Percentiles rank a stretch among this genome's conserved stretches.
These are phyloP conservation scores for Paracanthobrama guichenoti DNA, from an alignment of 2,113 vertebrate species.

Conservation along the genomic window DNA sequence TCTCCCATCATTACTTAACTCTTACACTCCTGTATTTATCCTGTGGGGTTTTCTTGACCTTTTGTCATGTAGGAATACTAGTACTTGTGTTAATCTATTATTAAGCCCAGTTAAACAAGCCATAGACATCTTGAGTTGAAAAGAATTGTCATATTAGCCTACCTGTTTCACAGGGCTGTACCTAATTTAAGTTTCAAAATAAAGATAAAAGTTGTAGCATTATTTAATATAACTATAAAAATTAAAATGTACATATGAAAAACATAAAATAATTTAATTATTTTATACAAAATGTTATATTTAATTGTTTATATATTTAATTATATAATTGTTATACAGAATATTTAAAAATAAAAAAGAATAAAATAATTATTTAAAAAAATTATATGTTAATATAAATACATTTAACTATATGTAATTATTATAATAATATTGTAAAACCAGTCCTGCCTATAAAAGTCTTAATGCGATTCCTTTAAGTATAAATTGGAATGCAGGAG, in stretches of 20 bases:
- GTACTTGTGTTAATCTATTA: neutral
- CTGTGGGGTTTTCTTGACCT: neutral
- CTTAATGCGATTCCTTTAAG: conserved; percentile 68
- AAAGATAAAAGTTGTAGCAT: neutral
- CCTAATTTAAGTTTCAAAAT: neutral
- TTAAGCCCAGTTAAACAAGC: neutral
- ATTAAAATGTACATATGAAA: neutral
- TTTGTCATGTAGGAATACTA: neutral
- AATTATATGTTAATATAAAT: neutral
- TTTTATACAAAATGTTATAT: neutral
- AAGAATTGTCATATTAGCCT: neutral
- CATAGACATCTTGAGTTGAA: neutral
- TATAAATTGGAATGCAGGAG: conserved; percentile 71
- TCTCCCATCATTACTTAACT: neutral
- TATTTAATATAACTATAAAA: neutral
- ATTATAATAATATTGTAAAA: neutral
- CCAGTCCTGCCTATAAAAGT: conserved; percentile 54
- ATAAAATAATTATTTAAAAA: neutral
- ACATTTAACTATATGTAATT: neutral
- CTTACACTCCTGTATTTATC: neutral
- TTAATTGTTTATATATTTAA: neutral
- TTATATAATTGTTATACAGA: neutral
- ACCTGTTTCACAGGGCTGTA: neutral
- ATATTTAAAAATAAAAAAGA: too few species aligned
- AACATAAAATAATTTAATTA: neutral